Conservation (phyloP, 2,113 vertebrate species). For the Brachypteracias leptosomus region DNA sequence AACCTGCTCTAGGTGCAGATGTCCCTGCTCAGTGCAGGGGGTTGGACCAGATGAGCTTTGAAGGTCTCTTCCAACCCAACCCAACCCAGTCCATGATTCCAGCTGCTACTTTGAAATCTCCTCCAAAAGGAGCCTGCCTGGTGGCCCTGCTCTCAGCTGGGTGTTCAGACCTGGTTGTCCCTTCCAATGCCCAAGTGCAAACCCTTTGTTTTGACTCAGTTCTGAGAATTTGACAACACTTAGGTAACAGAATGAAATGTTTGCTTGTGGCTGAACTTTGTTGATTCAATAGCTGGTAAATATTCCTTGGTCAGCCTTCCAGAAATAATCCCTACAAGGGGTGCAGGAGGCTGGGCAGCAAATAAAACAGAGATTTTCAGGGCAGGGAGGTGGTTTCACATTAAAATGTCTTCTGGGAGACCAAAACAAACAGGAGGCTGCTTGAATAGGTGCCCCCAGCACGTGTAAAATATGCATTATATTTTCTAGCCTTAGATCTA, state of each 20-base stretch:
- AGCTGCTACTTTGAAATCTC: not conserved
- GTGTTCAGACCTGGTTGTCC: not conserved
- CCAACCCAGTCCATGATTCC: not conserved
- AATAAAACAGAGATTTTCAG: not conserved
- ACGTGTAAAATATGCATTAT: not conserved
- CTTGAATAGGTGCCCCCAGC: not conserved
- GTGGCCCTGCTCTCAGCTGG: not conserved
- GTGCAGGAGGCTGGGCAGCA: not conserved
- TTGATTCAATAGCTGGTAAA: not conserved
- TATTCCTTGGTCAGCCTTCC: not conserved
- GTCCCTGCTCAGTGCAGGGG: too few relatives aligned
- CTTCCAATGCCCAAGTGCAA: not conserved
- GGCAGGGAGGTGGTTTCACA: not conserved
- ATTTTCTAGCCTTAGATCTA: not conserved
- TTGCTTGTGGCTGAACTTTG: not conserved
- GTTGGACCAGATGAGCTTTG: too few relatives aligned
- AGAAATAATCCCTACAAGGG: not conserved
- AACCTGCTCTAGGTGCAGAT: too few relatives aligned
- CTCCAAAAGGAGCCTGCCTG: not conserved
- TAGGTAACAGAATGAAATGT: not conserved
- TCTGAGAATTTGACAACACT: not conserved
- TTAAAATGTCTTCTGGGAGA: not conserved
- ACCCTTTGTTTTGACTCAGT: not conserved
- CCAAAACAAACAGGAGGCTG: fast-evolving
- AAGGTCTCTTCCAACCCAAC: too few relatives aligned